Base-by-base conservation (phyloP, 2,888 invertebrate genomes). In the Hirtodrosophila histrioides region DNA sequence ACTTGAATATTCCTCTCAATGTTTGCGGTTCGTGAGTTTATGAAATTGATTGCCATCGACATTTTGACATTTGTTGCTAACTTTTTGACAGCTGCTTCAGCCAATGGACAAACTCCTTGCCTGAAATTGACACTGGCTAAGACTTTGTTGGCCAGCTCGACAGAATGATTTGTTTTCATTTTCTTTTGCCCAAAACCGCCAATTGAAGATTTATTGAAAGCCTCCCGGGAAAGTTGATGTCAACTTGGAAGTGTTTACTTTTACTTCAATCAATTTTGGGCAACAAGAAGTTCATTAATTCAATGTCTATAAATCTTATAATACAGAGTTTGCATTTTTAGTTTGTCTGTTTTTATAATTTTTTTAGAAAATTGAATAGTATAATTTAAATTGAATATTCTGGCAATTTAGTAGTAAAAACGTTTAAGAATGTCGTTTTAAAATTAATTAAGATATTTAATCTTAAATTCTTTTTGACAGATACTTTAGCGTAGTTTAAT, bases 31-130 rank as follows among this genome's bases (percentile, higher is more conserved):
- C 50, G 53, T 69, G 64, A 43, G 24, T 37, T 62, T 68, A 54
- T 40, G 49, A 46, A 63, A 57, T 65, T 56, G 75, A 62, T 65
- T 65, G 60, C 50, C 63, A 61, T 45, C 63, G 64, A 78, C 63
- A 67, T 75, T 69, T 79, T 78, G 74, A 67, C 69, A 75, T 64
- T 62, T 69, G 55, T 31, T 31, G 54, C 71, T 68, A 51, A 51
- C 51, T 57, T 40, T 53, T 36, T 51, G 31, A 50, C 61, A 68
- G 74, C 74, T 54, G 73, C 43, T 27, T 8, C 23, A 17, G 8
- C n/a, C 43, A 33, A 12, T 40, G 10, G 33, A 24, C 66, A n/a
- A 43, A 48, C 35, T 35, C 24, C 39, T 57, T 60, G 54, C 36
- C 63, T 62, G 62, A 72, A 66, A 69, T 57, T 66, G 65, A 69